phyloP scores from a whole-genome alignment of 2,113 vertebrate genomes.

The Oncorhynchus keta region DNA sequence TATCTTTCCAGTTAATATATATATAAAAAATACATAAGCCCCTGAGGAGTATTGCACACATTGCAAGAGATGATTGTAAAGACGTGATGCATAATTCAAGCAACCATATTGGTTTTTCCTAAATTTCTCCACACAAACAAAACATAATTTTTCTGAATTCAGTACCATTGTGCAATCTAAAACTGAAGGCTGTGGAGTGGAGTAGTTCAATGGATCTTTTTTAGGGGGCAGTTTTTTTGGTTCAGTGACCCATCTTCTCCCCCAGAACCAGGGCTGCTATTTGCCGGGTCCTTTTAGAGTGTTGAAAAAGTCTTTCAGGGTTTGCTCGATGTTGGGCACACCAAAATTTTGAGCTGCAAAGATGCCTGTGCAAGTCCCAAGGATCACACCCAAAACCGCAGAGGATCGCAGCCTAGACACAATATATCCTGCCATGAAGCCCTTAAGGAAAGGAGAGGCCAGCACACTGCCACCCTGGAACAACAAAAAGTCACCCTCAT shows the following conservation, averaged over 20 bases:
- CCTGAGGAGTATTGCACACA: not conserved
- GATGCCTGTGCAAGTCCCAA: constrained; percentile 85
- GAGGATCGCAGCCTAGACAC: constrained; percentile 83
- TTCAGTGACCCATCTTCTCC: not conserved
- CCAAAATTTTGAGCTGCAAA: constrained; percentile 84
- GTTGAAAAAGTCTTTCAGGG: constrained; percentile 81
- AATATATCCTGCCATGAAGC: constrained; percentile 85
- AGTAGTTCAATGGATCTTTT: not conserved
- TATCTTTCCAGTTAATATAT: not conserved
- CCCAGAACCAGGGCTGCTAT: not conserved
- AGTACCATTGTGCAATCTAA: too few species aligned
- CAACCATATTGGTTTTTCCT: not conserved
- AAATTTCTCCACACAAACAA: not conserved
- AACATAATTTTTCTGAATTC: not conserved
- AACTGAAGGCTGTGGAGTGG: not conserved
- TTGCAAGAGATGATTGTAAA: not conserved
- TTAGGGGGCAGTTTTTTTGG: too few species aligned
- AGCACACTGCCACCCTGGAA: constrained; percentile 79
- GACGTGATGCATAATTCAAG: not conserved
- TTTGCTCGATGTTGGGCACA: constrained; percentile 85
- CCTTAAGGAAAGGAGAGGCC: constrained; percentile 83
- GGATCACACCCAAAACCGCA: constrained; percentile 78
- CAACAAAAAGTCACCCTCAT: not conserved
- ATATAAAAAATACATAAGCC: not conserved
- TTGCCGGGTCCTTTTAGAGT: constrained; percentile 80